These are phyloP conservation scores for Drosophila pseudoobscura DNA, from an alignment of 1,140 invertebrate species.

Conservation along the genomic window DNA sequence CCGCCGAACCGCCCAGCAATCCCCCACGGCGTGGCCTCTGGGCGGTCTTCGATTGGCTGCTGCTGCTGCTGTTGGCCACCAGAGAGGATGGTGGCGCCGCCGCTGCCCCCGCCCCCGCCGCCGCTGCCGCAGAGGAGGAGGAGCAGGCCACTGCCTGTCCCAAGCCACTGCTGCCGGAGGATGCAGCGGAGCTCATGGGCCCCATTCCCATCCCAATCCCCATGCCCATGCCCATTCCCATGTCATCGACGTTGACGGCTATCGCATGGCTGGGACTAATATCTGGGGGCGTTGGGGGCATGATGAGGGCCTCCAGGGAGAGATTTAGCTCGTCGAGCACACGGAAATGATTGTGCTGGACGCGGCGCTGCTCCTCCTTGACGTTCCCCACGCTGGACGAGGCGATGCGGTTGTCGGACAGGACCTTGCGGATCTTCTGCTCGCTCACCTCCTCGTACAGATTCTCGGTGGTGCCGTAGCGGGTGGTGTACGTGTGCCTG, in stretches of 20 bases:
- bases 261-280: slow-evolving; percentile 64
- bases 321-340: slow-evolving; percentile 94
- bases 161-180: slow-evolving; percentile 12
- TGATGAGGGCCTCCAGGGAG: slow-evolving; percentile 93
- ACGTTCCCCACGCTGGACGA: slow-evolving; percentile 86
- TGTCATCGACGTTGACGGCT: slow-evolving; percentile 14
- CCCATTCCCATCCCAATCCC: too few species aligned
- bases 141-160: slow-evolving; percentile 4
- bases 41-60: slow-evolving; percentile 78
- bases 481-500: slow-evolving; percentile 89
- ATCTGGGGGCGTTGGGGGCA: slow-evolving; percentile 86
- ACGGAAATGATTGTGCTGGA: slow-evolving; percentile 90
- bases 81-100: not conserved
- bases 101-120: not conserved
- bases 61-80: slow-evolving; percentile 80
- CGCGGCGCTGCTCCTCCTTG: slow-evolving; percentile 91
- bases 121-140: slow-evolving; percentile 5
- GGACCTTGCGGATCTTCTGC: slow-evolving; percentile 84
- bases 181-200: too few species aligned
- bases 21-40: slow-evolving; percentile 67
- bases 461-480: slow-evolving; percentile 93
- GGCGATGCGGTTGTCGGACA: slow-evolving; percentile 84
- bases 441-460: slow-evolving; percentile 94
- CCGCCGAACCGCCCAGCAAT: slow-evolving; percentile 63
- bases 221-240: too few species aligned